Base-by-base conservation (phyloP, 2,797 vertebrate species). In the Myotis daubentonii region DNA sequence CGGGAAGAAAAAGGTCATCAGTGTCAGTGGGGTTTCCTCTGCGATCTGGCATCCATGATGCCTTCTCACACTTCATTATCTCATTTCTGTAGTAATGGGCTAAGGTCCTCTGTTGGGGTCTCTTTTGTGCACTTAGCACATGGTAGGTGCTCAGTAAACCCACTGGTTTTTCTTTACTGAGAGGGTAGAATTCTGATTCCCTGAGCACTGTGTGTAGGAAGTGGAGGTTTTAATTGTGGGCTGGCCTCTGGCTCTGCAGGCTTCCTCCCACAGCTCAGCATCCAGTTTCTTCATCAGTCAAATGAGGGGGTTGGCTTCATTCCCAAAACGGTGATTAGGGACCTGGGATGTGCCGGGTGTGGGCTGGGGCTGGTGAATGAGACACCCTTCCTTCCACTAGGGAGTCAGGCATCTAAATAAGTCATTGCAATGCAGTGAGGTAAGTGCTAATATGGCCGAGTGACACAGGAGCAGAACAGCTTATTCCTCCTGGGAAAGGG, bases 211-310 rank as follows among this genome's bases (percentile, higher is more conserved):
- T 19, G 79, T 38, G 30, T 36, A 23, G 82, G 74, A 91, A 93
- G 79, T 22, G 16, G 36, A n/a, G 28, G 36, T 71, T 92, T 87
- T 91, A n/a, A 44, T 22, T 85, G 93, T 66, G 91, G 89, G 70
- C 71, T 66, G 86, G 49, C 86, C 22, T 22, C 87, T 25, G 10
- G 30, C 78, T 82, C 55, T 33, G n/a, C 17, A 74, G 44, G 44
- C 74, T 70, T 70, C 62, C 68, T 89, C 53, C 88, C 60, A 8
- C 47, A 15, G 78, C 87, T 66, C 19, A 15, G 94, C 83, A 80
- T 96, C 83, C 38, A 89, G 83, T 84, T 94, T 93, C 91, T 93
- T 95, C 91, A 95, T 96, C 97, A 95, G 94, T 71, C 44, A 94
- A 87, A 96, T 76, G 92, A 95, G 70, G 88, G 72, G 51, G 22